Percentiles rank a stretch among this genome's conserved stretches.
phyloP scores from a whole-genome alignment of 2,797 vertebrate genomes.

The Esox lucius region DNA sequence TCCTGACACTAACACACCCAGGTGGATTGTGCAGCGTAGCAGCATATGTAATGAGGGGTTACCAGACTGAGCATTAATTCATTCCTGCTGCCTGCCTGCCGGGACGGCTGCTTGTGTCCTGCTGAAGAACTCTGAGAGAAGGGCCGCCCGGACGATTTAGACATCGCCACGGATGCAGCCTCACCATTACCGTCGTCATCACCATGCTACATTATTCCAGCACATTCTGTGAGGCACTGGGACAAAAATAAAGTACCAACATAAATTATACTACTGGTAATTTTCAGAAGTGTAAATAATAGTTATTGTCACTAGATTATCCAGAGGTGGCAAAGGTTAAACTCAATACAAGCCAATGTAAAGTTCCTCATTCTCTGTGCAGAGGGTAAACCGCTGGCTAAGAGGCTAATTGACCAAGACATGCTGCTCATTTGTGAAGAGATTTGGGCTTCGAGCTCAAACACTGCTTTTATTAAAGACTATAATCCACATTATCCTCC shows the following conservation, averaged over 20 bases:
- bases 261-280: not conserved
- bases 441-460: slow-evolving; percentile 44
- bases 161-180: slow-evolving; percentile 15
- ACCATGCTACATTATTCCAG: slow-evolving; percentile 6
- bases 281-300: not conserved
- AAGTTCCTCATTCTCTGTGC: not conserved
- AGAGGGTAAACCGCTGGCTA: slow-evolving; percentile 27
- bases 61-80: not conserved
- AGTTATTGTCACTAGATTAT: not conserved
- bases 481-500: slow-evolving; percentile 65
- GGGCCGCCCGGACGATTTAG: slow-evolving; percentile 22
- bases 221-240: slow-evolving; percentile 20
- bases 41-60: not conserved
- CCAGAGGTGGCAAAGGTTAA: not conserved
- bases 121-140: slow-evolving; percentile 2
- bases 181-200: slow-evolving; percentile 9
- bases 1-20: slow-evolving; percentile 1
- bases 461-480: slow-evolving; percentile 59
- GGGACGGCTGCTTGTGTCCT: no score
- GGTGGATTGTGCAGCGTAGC: not conserved
- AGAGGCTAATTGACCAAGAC: slow-evolving; percentile 43
- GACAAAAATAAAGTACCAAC: not conserved
- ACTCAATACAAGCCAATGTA: not conserved
- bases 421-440: slow-evolving; percentile 45
- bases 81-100: slow-evolving; percentile 3